Base-by-base conservation (phyloP, 2,888 invertebrate genomes). In the Stenurella melanura region DNA sequence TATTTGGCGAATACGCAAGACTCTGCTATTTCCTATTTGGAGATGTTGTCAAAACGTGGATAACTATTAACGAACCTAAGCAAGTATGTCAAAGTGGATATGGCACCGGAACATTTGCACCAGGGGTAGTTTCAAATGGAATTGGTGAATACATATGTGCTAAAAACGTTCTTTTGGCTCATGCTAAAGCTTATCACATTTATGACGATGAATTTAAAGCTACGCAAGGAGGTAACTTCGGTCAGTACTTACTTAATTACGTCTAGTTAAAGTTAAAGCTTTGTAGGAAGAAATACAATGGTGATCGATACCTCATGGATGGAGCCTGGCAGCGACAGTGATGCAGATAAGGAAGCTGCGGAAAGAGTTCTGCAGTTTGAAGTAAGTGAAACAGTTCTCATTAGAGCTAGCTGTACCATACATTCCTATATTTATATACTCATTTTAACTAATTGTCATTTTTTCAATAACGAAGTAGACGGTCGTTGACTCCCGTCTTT, bases 101-200 rank as follows among this genome's bases (percentile, higher is more conserved):
- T 64, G 79, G 78, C 10, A 56, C n/a, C 10, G 56, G 67, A 15
- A 3, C 0, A 18, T 21, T 2, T 54, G 67, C 67, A 42, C 67
- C 67, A 50, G 67, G 64, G 11, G 54, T 67, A 54, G 73, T 56
- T 11, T 64, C 17, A 50, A 17, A 12, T 57, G 93, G 92, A 0
- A 85, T 91, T 26, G 91, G 90, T 10, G 91, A 91, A 75, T 94
- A 94, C 83, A 81, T 91, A 78, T 93, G 92, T 63, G 91, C 89
- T 0, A 93, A 93, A 57, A 83, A 82, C 38, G 42, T 86, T 81
- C 84, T 86, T 10, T 77, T 76, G 75, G 89, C 92, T 0, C 92
- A 92, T 82, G 90, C 90, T 0, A 82, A 74, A 56, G 87, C 84
- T 5, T 90, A 89, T 72, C 86, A 86, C 67, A 85, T 90, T 38